These are phyloP conservation scores for Drosophila rhopaloa DNA, from an alignment of 1,140 invertebrate species.

Conservation along the genomic window DNA sequence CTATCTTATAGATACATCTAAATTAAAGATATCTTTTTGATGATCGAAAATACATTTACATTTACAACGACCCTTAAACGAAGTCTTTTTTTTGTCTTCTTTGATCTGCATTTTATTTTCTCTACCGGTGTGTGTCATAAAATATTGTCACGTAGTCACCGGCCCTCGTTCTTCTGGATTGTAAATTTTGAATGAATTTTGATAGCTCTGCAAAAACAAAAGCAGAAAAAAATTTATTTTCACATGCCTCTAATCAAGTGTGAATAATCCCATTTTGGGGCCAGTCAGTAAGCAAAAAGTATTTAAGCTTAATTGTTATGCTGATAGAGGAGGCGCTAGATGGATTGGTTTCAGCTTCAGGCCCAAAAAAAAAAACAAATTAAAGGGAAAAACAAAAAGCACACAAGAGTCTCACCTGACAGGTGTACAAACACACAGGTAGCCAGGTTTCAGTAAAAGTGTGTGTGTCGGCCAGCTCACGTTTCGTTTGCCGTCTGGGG, in stretches of 20 bases:
- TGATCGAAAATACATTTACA: slow-evolving; percentile 36
- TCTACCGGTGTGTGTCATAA: slow-evolving; percentile 1
- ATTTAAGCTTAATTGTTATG: slow-evolving; percentile 83
- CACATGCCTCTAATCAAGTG: slow-evolving; percentile 78
- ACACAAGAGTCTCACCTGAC: slow-evolving; percentile 65
- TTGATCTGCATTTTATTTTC: slow-evolving; percentile 33
- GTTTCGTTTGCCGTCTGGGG: slow-evolving; percentile 60
- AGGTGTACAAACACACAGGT: slow-evolving; percentile 66
- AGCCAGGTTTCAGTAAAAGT: slow-evolving; percentile 25
- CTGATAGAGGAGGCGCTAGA: slow-evolving; percentile 82
- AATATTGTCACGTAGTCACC: slow-evolving; percentile 67
- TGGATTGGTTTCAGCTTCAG: slow-evolving; percentile 72
- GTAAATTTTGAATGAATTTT: slow-evolving; percentile 68
- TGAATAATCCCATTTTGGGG: slow-evolving; percentile 79
- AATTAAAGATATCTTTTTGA: slow-evolving; percentile 10
- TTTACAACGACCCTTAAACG: slow-evolving; percentile 27
- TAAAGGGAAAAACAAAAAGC: slow-evolving; percentile 37
- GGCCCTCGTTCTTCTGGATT: slow-evolving; percentile 3
- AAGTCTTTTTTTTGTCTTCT: slow-evolving; percentile 16
- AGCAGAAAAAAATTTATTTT: slow-evolving; percentile 38
- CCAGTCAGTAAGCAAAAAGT: slow-evolving; percentile 56
- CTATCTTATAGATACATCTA: too few species aligned
- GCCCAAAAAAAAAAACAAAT: slow-evolving; percentile 20
- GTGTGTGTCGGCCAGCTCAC: slow-evolving; percentile 66
- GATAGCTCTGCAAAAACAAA: slow-evolving; percentile 16